phyloP scores from a whole-genome alignment of 2,113 vertebrate genomes.

The Hyla sarda region DNA sequence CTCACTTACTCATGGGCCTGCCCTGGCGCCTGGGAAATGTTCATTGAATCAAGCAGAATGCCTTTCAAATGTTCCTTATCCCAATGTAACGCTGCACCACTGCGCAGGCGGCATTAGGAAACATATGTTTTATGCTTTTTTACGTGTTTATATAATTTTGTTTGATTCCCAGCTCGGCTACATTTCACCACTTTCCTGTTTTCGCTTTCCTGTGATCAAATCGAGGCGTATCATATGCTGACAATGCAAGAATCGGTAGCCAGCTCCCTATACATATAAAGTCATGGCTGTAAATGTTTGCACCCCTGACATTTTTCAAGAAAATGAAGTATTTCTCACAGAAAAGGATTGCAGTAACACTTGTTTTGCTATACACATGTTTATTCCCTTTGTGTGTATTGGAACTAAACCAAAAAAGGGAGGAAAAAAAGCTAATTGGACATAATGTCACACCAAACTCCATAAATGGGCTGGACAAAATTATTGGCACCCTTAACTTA shows the following conservation, averaged over 20 bases:
- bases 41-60: constrained; percentile 4
- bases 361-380: no score
- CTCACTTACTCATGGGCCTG: constrained; percentile 10
- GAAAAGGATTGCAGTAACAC: no score
- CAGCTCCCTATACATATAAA: neutral
- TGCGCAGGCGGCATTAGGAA: neutral
- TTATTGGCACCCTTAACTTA: no score
- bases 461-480: no score
- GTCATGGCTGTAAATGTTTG: no score
- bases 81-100: neutral
- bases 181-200: constrained; percentile 22
- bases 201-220: neutral
- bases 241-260: neutral
- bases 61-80: constrained; percentile 22
- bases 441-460: no score
- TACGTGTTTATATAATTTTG: constrained; percentile 33
- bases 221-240: neutral
- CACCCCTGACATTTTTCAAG: no score
- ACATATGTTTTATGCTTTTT: constrained; percentile 44
- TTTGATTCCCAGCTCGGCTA: constrained; percentile 3
- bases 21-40: constrained; percentile 29
- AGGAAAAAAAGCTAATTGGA: no score
- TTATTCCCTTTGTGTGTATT: no score
- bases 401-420: no score
- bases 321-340: no score